Conservation (phyloP, 2,888 invertebrate species). For the Leucozona laternaria region DNA sequence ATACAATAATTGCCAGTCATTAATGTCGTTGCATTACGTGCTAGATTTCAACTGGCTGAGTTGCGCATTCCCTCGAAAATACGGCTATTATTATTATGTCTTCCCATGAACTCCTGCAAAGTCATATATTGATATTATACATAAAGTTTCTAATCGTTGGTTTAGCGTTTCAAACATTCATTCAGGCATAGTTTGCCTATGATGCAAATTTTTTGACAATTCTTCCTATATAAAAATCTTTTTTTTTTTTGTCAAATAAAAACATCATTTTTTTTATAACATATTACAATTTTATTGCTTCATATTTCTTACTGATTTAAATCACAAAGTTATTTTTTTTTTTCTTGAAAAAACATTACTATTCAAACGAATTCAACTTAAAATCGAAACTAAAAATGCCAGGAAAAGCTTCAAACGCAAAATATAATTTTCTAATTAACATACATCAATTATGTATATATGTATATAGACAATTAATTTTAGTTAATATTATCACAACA, state of each 20-base stretch:
- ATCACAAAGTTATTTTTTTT: conserved; percentile 60
- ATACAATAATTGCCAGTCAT: no score
- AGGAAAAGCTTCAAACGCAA: conserved; percentile 29
- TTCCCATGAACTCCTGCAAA: no score
- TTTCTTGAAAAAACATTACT: conserved; percentile 27
- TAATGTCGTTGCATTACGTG: no score
- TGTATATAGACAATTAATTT: conserved; percentile 22
- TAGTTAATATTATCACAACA: conserved; percentile 53
- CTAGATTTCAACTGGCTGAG: no score
- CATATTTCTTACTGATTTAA: conserved; percentile 62
- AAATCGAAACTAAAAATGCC: conserved; percentile 25
- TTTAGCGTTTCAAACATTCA: no score
- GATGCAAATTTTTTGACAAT: no score
- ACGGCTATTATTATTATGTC: no score
- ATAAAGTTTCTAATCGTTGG: no score
- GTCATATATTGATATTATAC: no score
- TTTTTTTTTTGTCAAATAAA: background rate
- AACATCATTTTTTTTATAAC: conserved; percentile 31
- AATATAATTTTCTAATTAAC: background rate
- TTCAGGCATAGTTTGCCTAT: no score
- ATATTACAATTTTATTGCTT: conserved; percentile 74
- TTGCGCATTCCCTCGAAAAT: no score
- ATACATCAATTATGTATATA: background rate
- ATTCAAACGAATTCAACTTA: conserved; percentile 29
- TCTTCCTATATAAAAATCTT: no score